Evolutionary conservation across 2,797 vertebrate genomes (phyloP).

Genomic region (Danio kyathit): DNA sequence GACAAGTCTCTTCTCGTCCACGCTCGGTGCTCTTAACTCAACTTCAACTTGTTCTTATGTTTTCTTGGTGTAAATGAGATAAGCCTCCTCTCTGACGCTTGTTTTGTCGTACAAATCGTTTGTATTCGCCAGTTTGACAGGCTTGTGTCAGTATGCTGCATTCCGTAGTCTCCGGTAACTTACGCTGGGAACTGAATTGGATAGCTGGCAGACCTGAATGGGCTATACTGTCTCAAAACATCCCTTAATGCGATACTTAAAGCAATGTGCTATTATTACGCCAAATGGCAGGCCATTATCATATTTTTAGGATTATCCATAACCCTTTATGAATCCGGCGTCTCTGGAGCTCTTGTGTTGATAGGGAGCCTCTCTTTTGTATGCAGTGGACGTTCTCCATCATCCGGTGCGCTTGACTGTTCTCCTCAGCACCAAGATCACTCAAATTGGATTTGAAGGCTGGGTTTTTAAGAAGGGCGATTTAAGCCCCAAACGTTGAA

Average conservation of each 20-base stretch:
- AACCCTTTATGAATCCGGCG: neutral
- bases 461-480: neutral
- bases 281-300: neutral
- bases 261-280: neutral
- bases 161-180: neutral
- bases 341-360: neutral
- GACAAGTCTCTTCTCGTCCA: neutral
- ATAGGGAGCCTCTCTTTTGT: constrained; percentile 39
- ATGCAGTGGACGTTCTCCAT: constrained; percentile 37
- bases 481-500: neutral
- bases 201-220: neutral
- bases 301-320: neutral
- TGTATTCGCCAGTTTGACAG: constrained; percentile 1
- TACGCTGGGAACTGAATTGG: neutral
- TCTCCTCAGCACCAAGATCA: constrained; percentile 3
- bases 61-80: neutral
- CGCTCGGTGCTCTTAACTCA: neutral
- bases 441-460: constrained; percentile 20
- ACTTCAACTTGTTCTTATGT: neutral
- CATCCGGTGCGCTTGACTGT: constrained; percentile 35
- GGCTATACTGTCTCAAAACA: neutral
- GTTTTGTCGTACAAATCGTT: neutral
- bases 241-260: neutral
- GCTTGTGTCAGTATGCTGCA: constrained; percentile 28
- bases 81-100: neutral